Base-by-base conservation (phyloP, 2,797 vertebrate species). In the Bryconaethiops microstoma region DNA sequence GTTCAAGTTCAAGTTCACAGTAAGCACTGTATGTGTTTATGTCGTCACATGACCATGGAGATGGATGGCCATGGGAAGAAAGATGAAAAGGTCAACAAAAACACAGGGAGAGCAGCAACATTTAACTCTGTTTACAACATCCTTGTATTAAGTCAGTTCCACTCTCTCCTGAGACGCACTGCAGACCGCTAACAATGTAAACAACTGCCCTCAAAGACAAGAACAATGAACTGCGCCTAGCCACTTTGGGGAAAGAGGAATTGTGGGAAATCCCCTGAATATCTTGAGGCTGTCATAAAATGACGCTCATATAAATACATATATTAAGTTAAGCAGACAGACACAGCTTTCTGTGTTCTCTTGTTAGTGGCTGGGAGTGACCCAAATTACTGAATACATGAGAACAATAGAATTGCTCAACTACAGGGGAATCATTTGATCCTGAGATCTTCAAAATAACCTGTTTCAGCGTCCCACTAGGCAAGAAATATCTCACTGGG, bases 201-300 rank as follows among this genome's bases (percentile, higher is more conserved):
- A 81, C 76, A 79, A 8, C 76, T 64, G 39, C 16, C 17, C 13
- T 63, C 25, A 65, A 75, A 60, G 55, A 72, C 70, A 29, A 65
- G 71, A 82, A 84, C 80, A 82, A 82, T 76, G 68, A 79, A 40
- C 55, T 45, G 23, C 16, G 42, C 45, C 50, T 54, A 60, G 57
- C 71, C 67, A 54, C 71, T 8, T 7, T 21, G 23, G 63, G 45
- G 40, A 68, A 52, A 54, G 25, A 19, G 70, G 69, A 72, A 72
- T 70, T 19, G 72, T 62, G 63, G 83, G 73, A 84, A 82, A 69
- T 48, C 80, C 80, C 77, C 80, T 71, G n/a, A 59, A 73, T 76
- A 76, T 82, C 76, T 76, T 72, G 19, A 5, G 42, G 74, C 54
- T 67, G 63, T 79, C 71, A 74, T 45, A 40, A 68, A 64, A 78